Evolutionary conservation across 2,888 invertebrate genomes (phyloP), one percentile per base, ranked within the genome.

Genomic region (Eupithecia centaureata): DNA sequence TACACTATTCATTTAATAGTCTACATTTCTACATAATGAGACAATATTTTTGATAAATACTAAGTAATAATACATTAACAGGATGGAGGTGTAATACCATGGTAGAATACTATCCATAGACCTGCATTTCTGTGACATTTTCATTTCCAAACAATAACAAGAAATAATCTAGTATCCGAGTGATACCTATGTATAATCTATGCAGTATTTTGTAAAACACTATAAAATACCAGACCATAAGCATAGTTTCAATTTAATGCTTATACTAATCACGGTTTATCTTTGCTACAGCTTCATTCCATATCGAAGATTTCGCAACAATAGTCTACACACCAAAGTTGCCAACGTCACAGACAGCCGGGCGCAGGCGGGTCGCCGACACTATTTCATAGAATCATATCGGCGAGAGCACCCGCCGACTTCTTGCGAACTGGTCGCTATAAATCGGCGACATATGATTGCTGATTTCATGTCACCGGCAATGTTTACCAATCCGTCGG

Each of bases 61-160:
- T 70, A 30, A 66, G 60, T 68, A 69, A 57, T 67, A 68, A 73
- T 73, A 73, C 71, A 65, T 68, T 68, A 42, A n/a, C n/a, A 56
- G 56, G 35, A 32, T 42, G 30, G 32, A 33, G 61, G 35, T 59
- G n/a, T 30, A 10, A 56, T 59, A 63, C 54, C 60, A 63, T 30
- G 30, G 22, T 32, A 18, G 57, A 57, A 57, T 57, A 57, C 57
- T 56, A 28, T 56, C 22, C 1, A 56, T n/a, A 54, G 30, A 10
- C n/a, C 18, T n/a, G 15, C 27, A 56, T 30, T 18, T 56, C 52
- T 47, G 18, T 47, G 22, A 52, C 15, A 52, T 27, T 15, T 52
- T 52, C 52, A 47, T 47, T 47, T 22, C n/a, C 42, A 42, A 47
- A 47, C 12, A 22, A 12, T 22, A 47, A 22, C 4, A 22, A 22